Percentiles rank a stretch among this genome's conserved stretches.
These are phyloP conservation scores for Acanthiza pusilla DNA, from an alignment of 2,797 vertebrate species.

Conservation along the genomic window DNA sequence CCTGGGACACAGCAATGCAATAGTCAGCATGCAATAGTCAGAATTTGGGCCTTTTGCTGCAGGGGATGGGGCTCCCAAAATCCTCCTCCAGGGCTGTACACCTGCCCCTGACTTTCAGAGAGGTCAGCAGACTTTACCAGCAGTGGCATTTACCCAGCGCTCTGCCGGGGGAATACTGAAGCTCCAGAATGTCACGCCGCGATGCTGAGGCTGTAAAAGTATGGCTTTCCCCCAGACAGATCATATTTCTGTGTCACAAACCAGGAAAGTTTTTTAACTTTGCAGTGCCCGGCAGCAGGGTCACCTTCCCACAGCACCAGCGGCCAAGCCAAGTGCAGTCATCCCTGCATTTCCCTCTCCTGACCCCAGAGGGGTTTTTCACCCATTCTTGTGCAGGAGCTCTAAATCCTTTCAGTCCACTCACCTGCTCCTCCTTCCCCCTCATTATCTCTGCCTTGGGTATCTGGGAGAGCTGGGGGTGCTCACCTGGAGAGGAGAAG, in stretches of 20 bases:
- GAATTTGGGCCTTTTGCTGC: background rate
- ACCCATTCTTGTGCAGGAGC: background rate
- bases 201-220: background rate
- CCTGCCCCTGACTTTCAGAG: background rate
- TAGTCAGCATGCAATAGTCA: background rate
- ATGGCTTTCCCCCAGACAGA: background rate
- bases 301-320: background rate
- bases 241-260: background rate
- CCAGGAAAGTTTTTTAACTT: background rate
- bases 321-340: background rate
- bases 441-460: background rate
- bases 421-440: background rate
- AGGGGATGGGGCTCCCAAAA: background rate
- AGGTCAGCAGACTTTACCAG: background rate
- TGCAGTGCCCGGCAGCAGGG: background rate
- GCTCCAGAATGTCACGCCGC: background rate
- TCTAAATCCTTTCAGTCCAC: background rate
- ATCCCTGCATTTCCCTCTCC: background rate
- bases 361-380: background rate
- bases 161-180: slow-evolving; percentile 5
- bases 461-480: background rate
- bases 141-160: background rate
- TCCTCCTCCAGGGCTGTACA: fast-evolving
- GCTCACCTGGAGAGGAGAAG: background rate
- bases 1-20: background rate